Evolutionary conservation across 2,113 vertebrate species (phyloP).

Genomic region (Oncorhynchus keta): DNA sequence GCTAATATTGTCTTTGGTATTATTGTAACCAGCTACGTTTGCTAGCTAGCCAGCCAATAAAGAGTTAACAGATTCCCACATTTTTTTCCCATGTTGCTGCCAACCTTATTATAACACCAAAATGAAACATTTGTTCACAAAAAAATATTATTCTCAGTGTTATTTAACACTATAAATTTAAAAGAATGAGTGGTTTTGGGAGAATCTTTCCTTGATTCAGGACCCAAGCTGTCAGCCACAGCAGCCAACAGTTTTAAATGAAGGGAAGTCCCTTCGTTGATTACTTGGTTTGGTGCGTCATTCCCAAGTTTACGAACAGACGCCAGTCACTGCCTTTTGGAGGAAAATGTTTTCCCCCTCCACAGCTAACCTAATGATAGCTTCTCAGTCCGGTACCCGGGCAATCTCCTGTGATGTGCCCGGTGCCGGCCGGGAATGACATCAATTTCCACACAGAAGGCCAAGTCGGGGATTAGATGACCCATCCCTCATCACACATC

Average conservation of each 20-base stretch:
- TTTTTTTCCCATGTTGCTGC: no score
- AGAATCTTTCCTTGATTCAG: not conserved
- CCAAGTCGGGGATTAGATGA: slow-evolving; percentile 54
- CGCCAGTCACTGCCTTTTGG: slow-evolving; percentile 14
- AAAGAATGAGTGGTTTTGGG: not conserved
- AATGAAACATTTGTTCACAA: no score
- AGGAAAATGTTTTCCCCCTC: slow-evolving; percentile 39
- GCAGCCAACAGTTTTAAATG: not conserved
- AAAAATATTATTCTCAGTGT: no score
- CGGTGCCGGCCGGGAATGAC: slow-evolving; percentile 54
- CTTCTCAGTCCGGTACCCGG: slow-evolving; percentile 37
- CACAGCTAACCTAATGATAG: slow-evolving; percentile 58
- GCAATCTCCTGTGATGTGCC: slow-evolving; percentile 25
- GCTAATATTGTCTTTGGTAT: no score
- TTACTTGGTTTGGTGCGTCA: slow-evolving; percentile 11
- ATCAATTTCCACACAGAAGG: slow-evolving; percentile 68
- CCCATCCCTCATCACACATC: slow-evolving; percentile 57
- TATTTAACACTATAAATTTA: not conserved
- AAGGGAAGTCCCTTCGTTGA: not conserved
- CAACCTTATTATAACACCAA: no score
- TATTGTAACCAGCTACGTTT: no score
- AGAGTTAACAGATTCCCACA: no score
- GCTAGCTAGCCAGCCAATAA: no score
- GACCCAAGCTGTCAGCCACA: not conserved
- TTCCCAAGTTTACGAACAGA: slow-evolving; percentile 14